Percentiles rank a stretch among this genome's conserved stretches.
These are phyloP conservation scores for Huso huso DNA, from an alignment of 2,797 vertebrate species.

Conservation along the genomic window DNA sequence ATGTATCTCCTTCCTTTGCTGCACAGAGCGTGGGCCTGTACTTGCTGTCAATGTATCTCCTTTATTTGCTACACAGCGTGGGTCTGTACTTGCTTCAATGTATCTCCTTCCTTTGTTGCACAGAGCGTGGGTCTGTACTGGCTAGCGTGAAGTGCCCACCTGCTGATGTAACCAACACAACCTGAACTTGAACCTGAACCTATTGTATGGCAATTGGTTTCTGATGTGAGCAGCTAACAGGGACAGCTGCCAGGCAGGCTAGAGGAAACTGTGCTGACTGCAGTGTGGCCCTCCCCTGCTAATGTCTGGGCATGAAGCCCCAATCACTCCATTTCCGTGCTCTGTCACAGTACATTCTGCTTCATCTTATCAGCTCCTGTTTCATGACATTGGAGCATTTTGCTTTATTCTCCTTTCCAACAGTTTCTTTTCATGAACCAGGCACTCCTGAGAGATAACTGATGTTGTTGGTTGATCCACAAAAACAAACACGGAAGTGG, in stretches of 20 bases:
- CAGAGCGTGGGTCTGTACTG: neutral
- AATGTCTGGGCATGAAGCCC: neutral
- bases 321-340: neutral
- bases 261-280: neutral
- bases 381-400: too few relatives aligned
- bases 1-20: too few relatives aligned
- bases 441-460: too few relatives aligned
- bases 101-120: neutral
- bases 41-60: too few relatives aligned
- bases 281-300: neutral
- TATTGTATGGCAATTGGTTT: neutral
- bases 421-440: too few relatives aligned
- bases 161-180: neutral
- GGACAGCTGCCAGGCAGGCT: neutral
- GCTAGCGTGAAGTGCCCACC: neutral
- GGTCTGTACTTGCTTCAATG: too few relatives aligned
- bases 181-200: neutral
- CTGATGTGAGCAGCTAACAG: neutral
- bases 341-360: neutral
- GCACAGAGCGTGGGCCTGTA: too few relatives aligned
- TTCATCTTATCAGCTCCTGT: too few relatives aligned
- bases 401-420: too few relatives aligned
- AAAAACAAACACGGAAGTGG: too few relatives aligned
- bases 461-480: too few relatives aligned
- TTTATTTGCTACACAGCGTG: too few relatives aligned